phyloP scores from a whole-genome alignment of 2,888 invertebrate genomes.

The Atethmia centrago region DNA sequence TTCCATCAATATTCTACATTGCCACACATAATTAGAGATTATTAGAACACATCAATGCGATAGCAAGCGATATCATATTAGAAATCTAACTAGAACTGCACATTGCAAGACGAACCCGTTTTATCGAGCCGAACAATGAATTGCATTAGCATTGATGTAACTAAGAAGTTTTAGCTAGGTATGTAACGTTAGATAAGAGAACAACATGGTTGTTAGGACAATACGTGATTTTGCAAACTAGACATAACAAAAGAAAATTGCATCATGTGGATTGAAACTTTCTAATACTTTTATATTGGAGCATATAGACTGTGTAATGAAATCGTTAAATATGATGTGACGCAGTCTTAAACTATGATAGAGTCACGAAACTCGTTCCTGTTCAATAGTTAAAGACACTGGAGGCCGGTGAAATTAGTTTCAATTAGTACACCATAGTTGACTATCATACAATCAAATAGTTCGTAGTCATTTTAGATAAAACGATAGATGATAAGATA shows the following conservation, averaged over 20 bases:
- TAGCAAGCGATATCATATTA: conserved; percentile 39
- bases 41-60: conserved; percentile 51
- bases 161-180: conserved; percentile 44
- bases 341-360: neutral
- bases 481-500: too few relatives aligned
- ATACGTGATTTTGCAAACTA: conserved; percentile 57
- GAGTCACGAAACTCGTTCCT: neutral
- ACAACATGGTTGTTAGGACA: conserved; percentile 41
- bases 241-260: conserved; percentile 42
- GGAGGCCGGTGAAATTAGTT: neutral
- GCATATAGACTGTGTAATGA: conserved; percentile 12
- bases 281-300: conserved; percentile 37
- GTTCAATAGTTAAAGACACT: neutral
- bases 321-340: conserved; percentile 20
- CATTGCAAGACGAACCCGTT: conserved; percentile 34
- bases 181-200: conserved; percentile 51
- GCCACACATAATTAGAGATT: conserved; percentile 41
- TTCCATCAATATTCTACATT: conserved; percentile 21
- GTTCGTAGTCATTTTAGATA: neutral
- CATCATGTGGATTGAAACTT: conserved; percentile 37
- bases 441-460: neutral
- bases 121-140: conserved; percentile 53
- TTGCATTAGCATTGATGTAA: conserved; percentile 60
- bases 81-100: conserved; percentile 34
- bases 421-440: neutral